Conservation (phyloP, 1,140 invertebrate species). For the Pseudomyrmex sp. region DNA sequence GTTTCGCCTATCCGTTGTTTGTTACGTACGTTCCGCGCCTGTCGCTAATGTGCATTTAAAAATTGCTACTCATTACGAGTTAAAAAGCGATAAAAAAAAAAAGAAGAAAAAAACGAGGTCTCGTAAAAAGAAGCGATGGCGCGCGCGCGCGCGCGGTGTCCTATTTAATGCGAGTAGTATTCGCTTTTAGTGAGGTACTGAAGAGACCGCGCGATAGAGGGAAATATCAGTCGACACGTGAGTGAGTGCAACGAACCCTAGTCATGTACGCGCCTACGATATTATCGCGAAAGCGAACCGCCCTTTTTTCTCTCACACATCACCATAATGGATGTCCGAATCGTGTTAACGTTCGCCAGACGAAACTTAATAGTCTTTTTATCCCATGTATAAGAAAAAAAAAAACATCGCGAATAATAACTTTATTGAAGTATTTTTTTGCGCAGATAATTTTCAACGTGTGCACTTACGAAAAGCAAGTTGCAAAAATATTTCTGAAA, state of each 20-base stretch:
- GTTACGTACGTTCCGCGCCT: neutral
- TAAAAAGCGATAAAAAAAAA: neutral
- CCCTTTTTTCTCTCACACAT: conserved; percentile 29
- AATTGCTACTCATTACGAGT: neutral
- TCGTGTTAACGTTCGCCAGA: conserved; percentile 38
- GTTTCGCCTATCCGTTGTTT: conserved; percentile 1
- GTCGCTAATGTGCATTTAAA: neutral
- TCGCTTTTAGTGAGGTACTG: neutral
- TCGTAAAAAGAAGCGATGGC: neutral
- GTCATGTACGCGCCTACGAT: conserved; percentile 3
- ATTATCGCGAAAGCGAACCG: conserved; percentile 10
- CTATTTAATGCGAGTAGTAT: conserved; percentile 1
- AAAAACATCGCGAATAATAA: too few relatives aligned
- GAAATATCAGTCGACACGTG: conserved; percentile 10
- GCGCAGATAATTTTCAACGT: too few relatives aligned
- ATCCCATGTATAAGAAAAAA: neutral
- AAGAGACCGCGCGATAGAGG: neutral
- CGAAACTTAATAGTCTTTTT: conserved; percentile 12
- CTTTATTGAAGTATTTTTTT: too few relatives aligned
- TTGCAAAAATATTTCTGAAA: too few relatives aligned
- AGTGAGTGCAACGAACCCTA: conserved; percentile 27
- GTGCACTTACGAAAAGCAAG: too few relatives aligned
- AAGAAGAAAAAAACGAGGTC: neutral
- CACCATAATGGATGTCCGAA: conserved; percentile 50
- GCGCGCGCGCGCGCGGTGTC: neutral